Conservation (phyloP, 2,888 invertebrate genomes). For the Sclerodermus sp. region DNA sequence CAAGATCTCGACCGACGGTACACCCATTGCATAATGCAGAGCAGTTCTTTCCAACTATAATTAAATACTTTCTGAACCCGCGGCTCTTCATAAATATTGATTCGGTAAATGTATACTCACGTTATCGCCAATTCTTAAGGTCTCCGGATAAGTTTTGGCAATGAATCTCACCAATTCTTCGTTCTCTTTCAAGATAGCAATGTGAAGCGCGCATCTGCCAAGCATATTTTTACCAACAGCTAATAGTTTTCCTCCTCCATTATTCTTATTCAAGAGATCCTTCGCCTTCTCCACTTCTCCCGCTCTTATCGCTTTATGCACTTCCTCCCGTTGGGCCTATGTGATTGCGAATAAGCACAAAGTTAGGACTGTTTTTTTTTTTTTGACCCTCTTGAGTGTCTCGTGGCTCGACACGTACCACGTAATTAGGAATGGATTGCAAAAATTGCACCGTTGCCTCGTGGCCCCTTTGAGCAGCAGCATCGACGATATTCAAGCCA, state of each 20-base stretch:
- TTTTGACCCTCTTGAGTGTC: too few relatives aligned
- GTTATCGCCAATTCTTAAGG: slow-evolving; percentile 79
- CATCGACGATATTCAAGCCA: slow-evolving; percentile 69
- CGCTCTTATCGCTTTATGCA: slow-evolving; percentile 72
- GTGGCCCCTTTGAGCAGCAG: slow-evolving; percentile 70
- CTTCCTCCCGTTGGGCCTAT: slow-evolving; percentile 78
- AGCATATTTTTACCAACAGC: slow-evolving; percentile 69
- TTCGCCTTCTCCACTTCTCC: slow-evolving; percentile 67
- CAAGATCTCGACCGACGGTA: slow-evolving; percentile 79
- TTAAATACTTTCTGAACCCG: slow-evolving; percentile 6
- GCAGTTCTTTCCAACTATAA: slow-evolving; percentile 83
- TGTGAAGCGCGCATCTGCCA: slow-evolving; percentile 80
- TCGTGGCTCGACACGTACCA: too few relatives aligned
- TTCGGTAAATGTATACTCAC: slow-evolving; percentile 61
- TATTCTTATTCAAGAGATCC: slow-evolving; percentile 60
- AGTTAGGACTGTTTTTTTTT: too few relatives aligned
- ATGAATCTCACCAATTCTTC: slow-evolving; percentile 80
- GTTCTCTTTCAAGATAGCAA: slow-evolving; percentile 82
- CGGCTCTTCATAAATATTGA: background rate
- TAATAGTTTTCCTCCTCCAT: slow-evolving; percentile 61
- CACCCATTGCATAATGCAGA: slow-evolving; percentile 89
- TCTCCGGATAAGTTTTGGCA: slow-evolving; percentile 71
- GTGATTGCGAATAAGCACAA: too few relatives aligned
- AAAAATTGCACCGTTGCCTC: slow-evolving; percentile 70
- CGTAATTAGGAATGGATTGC: slow-evolving; percentile 72